Base-by-base conservation (phyloP, 1,140 invertebrate species). In the Microplitis demolitor region DNA sequence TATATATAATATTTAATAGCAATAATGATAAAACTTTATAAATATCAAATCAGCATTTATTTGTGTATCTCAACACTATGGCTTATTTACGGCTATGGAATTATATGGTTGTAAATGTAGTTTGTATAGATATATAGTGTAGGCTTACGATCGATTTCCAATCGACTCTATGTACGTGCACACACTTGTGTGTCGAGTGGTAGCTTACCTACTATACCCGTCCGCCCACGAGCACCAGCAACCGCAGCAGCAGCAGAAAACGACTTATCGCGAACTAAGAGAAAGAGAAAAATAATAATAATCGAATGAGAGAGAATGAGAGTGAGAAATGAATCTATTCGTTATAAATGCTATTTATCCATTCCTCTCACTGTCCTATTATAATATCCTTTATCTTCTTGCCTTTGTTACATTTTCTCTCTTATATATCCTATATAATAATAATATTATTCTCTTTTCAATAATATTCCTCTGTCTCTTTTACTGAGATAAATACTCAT, bases 361-460 rank as follows among this genome's bases (percentile, higher is more conserved):
- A 67, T 72, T 72, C 60, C 50, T 73, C 45, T 67, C 68, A 56
- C 14, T 60, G 60, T 74, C 66, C 69, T 67, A 76, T 72, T 74
- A 76, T 66, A 66, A 66, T 76, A 73, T 73, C 71, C 63, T 73
- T 76, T 76, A 76, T 76, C 74, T 76, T 61, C 60, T 66, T 45
- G 39, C 60, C 60, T 51, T 61, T 68, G 71, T 71, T 70, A 71
- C 69, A 71, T 73, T 72, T 68, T 76, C 72, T 64, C 68, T 69
- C 56, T 69, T 70, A 14, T 66, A 34, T 51, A 37, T 66, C 31
- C 63, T 66, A 51, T 66, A 13, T 13, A 13, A 56, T 24, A 16
- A 14, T 56, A 56, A 6, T 6, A 56, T 24, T 14, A 3, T 63
- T 34, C 61, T 54, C 62, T 61, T 33, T 66, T 71, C 34, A 58